Evolutionary conservation across 2,113 vertebrate species (phyloP), one percentile per base, ranked within the genome.

Genomic region (Herpailurus yagouaroundi): DNA sequence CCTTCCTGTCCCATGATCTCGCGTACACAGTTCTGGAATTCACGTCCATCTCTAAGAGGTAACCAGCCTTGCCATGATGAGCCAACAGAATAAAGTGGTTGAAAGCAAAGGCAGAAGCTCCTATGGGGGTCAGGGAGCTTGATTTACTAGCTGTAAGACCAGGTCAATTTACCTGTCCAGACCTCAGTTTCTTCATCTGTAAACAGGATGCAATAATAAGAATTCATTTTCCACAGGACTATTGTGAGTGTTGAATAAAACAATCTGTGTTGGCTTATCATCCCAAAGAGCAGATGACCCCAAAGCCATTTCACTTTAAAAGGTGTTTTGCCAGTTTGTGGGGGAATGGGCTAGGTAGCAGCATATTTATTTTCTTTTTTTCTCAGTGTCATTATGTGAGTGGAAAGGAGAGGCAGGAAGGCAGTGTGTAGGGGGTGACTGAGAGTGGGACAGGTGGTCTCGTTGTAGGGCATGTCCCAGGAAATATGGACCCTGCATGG

Each of bases 131-230:
- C 41, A 55, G 55, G n/a, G 41, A 29, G 13, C 83, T 73, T 4
- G 36, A 31, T 63, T 63, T 85, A 66, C 11, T 29, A 76, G n/a
- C 69, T 48, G 29, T 4, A 29, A 25, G 41, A 50, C 57, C 13
- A 86, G 21, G 12, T 55, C 55, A 45, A 0, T 50, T 57, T 50
- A 38, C 10, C 10, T 68, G 36, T 57, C 45, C 13, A 87, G 64
- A 57, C 19, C 74, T 88, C n/a, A 50, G 27, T 94, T 52, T 85
- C 84, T 90, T 71, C 66, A 48, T 71, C 60, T 64, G 29, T 93
- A 77, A 86, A 52, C 21, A 71, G 81, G 57, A 13, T 25, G 16
- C 57, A 31, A 57, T n/a, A 69, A 68, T 13, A 25, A 48, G 38
- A 27, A 71, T 82, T 86, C 15, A 27, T 73, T 15, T 15, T 52